phyloP scores from a whole-genome alignment of 2,888 invertebrate genomes.

The Polymixis lichenea region DNA sequence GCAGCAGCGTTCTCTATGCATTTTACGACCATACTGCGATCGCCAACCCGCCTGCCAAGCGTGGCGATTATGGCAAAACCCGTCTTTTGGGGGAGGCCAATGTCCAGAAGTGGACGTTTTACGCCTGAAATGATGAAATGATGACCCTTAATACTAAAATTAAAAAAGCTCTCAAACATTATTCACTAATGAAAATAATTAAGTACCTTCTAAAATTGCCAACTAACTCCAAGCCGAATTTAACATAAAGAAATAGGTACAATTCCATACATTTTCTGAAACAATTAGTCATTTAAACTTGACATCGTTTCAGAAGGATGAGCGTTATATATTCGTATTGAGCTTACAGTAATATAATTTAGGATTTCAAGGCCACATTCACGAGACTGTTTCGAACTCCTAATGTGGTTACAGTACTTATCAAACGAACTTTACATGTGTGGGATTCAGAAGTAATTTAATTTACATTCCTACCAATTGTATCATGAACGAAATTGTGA shows the following conservation, averaged over 20 bases:
- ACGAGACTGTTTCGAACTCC: slow-evolving; percentile 25
- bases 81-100: no score
- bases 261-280: slow-evolving; percentile 37
- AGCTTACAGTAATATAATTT: slow-evolving; percentile 32
- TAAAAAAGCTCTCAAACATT: no score
- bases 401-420: slow-evolving; percentile 42
- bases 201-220: neutral
- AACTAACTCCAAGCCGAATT: slow-evolving; percentile 7
- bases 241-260: slow-evolving; percentile 27
- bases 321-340: slow-evolving; percentile 14
- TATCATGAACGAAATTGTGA: slow-evolving; percentile 18
- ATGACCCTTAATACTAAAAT: no score
- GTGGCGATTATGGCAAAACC: no score
- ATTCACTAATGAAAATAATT: neutral
- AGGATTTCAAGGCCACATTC: slow-evolving; percentile 33
- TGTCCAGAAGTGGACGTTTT: no score
- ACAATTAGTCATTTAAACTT: slow-evolving; percentile 49
- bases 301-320: slow-evolving; percentile 17
- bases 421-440: slow-evolving; percentile 23
- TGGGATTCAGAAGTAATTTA: slow-evolving; percentile 37
- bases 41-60: no score
- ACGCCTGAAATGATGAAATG: no score
- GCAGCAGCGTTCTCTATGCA: no score
- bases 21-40: no score
- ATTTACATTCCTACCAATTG: slow-evolving; percentile 24